These are phyloP conservation scores for Lasius fuliginosus DNA, from an alignment of 2,888 invertebrate genomes.

Conservation along the genomic window DNA sequence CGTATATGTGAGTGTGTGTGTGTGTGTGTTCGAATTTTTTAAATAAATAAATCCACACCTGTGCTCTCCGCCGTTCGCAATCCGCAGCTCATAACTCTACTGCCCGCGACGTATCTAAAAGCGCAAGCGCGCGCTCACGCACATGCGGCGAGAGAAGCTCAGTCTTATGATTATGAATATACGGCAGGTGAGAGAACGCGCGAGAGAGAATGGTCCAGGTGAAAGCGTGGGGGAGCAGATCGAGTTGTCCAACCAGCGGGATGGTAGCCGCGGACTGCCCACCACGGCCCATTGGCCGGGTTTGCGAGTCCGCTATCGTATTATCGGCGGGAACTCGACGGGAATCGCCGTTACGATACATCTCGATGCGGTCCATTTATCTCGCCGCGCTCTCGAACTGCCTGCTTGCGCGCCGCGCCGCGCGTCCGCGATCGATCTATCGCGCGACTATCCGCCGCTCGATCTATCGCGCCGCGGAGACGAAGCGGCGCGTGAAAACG, in stretches of 20 bases:
- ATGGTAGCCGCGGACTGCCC: conserved; percentile 83
- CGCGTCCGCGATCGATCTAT: conserved; percentile 43
- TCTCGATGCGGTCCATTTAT: conserved; percentile 56
- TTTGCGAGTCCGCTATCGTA: conserved; percentile 75
- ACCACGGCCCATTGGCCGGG: conserved; percentile 84
- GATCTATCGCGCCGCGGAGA: conserved; percentile 41
- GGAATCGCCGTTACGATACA: conserved; percentile 68
- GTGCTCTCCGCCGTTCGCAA: background rate
- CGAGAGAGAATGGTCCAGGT: conserved; percentile 68
- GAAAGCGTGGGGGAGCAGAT: conserved; percentile 75
- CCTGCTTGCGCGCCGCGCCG: conserved; percentile 42
- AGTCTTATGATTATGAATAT: conserved; percentile 75
- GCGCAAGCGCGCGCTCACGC: conserved; percentile 74
- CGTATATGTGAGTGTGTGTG: background rate
- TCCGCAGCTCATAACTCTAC: background rate
- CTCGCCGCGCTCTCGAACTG: conserved; percentile 41
- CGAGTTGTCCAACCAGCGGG: conserved; percentile 82
- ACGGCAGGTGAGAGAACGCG: conserved; percentile 64
- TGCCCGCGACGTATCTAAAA: conserved; percentile 16
- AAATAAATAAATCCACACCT: conserved; percentile 20
- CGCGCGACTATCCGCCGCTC: conserved; percentile 50
- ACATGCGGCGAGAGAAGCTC: conserved; percentile 52
- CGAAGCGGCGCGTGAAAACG: conserved; percentile 43
- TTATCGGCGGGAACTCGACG: conserved; percentile 66
- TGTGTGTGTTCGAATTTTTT: background rate